Percentiles rank a stretch among this genome's conserved stretches.
Conservation (phyloP, 53 echinoderm and acorn worm species). For the Stichopus horrens region DNA sequence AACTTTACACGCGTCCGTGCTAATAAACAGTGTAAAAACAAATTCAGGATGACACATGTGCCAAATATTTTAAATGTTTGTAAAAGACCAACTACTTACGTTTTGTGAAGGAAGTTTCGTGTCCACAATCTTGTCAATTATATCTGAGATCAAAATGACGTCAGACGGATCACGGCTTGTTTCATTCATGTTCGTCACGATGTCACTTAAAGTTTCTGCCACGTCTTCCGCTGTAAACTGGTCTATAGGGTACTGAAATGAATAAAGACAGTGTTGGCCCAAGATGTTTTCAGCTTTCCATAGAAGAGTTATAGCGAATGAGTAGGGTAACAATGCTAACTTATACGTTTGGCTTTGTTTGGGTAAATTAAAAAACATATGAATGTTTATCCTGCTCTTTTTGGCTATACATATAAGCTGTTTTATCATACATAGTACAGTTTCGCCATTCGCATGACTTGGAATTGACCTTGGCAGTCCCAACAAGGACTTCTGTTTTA, state of each 20-base stretch:
- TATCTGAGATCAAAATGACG: not conserved
- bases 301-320: not conserved
- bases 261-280: not conserved
- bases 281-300: too few relatives aligned
- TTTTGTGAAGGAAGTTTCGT: conserved; percentile 17
- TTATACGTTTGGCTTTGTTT: not conserved
- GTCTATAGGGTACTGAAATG: conserved; percentile 14
- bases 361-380: not conserved
- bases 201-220: conserved; percentile 11
- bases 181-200: not conserved
- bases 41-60: too few relatives aligned
- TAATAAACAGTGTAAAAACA: too few relatives aligned
- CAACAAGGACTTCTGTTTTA: too few relatives aligned
- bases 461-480: too few relatives aligned
- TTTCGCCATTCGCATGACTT: too few relatives aligned
- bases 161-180: not conserved
- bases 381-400: too few relatives aligned
- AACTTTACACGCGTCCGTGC: too few relatives aligned
- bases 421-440: too few relatives aligned
- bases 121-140: conserved; percentile 8
- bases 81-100: not conserved
- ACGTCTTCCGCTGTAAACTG: conserved; percentile 21
- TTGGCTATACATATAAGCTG: too few relatives aligned
- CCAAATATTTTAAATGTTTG: too few relatives aligned
- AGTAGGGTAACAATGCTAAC: not conserved